Percentiles rank a stretch among this genome's conserved stretches.
Conservation (phyloP, 2,888 invertebrate genomes). For the Troilus luridus region DNA sequence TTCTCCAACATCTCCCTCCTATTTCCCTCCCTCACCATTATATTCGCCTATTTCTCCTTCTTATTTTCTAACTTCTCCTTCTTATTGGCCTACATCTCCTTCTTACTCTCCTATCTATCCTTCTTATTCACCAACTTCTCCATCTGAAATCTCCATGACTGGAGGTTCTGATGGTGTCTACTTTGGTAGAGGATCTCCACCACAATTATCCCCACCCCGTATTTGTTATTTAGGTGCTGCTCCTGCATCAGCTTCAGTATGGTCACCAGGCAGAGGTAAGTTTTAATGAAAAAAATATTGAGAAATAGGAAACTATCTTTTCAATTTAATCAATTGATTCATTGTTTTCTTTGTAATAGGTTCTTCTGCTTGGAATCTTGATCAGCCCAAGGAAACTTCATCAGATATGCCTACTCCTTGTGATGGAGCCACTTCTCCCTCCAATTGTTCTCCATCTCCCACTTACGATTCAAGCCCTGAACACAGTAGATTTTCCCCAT, state of each 20-base stretch:
- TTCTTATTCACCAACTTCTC: constrained; percentile 73
- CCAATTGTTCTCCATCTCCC: constrained; percentile 89
- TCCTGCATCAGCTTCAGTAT: no score
- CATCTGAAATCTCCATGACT: no score
- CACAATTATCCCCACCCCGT: no score
- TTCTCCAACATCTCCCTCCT: constrained; percentile 85
- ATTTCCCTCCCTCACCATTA: constrained; percentile 84
- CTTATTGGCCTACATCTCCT: constrained; percentile 81
- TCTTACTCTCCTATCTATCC: constrained; percentile 83
- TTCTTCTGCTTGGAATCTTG: constrained; percentile 53
- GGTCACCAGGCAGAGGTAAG: no score
- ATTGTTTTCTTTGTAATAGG: constrained; percentile 25
- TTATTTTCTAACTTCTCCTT: constrained; percentile 82
- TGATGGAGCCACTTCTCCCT: no score
- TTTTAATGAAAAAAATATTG: no score
- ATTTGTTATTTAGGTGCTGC: no score
- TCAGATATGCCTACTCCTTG: constrained; percentile 83
- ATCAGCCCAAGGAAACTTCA: constrained; percentile 74
- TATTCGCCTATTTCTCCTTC: no score
- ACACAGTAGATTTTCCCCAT: constrained; percentile 69
- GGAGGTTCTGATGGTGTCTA: no score
- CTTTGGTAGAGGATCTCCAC: no score
- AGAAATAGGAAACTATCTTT: neutral
- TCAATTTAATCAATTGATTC: neutral
- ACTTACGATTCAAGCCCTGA: constrained; percentile 85